Conservation (phyloP, 1,140 invertebrate genomes). For the Colletes gigas region DNA sequence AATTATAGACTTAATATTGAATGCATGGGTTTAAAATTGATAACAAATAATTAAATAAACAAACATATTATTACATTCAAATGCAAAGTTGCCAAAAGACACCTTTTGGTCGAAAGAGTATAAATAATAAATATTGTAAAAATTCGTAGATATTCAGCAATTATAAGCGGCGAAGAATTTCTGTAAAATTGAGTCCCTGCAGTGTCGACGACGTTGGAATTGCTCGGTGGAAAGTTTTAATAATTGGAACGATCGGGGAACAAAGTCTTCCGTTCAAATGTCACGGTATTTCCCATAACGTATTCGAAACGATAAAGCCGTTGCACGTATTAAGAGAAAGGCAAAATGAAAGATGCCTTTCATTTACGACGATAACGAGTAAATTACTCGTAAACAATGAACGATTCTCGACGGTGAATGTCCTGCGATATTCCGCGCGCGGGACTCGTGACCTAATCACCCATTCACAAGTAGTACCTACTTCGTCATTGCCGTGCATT, state of each 20-base stretch:
- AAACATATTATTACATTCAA: too few species aligned
- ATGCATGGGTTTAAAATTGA: too few species aligned
- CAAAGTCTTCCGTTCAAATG: neutral
- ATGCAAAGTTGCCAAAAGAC: too few species aligned
- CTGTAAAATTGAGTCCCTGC: neutral
- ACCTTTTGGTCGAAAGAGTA: too few species aligned
- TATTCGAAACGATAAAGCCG: neutral
- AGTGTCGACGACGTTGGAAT: neutral
- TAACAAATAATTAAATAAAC: too few species aligned
- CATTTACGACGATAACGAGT: neutral
- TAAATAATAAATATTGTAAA: too few species aligned
- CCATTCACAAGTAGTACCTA: slow-evolving; percentile 30
- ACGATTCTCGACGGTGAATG: slow-evolving; percentile 26
- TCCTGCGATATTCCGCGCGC: slow-evolving; percentile 12
- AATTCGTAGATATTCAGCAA: too few species aligned
- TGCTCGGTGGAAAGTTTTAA: neutral
- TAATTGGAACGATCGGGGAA: neutral
- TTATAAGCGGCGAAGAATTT: too few species aligned
- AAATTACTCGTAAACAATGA: slow-evolving; percentile 31
- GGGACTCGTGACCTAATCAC: slow-evolving; percentile 31
- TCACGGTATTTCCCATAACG: neutral
- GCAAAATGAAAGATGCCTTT: neutral
- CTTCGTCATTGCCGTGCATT: slow-evolving; percentile 19
- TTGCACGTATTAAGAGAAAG: neutral
- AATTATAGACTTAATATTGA: too few species aligned